These are phyloP conservation scores for Polydrusus tereticollis DNA, from an alignment of 2,888 invertebrate species.

Conservation along the genomic window DNA sequence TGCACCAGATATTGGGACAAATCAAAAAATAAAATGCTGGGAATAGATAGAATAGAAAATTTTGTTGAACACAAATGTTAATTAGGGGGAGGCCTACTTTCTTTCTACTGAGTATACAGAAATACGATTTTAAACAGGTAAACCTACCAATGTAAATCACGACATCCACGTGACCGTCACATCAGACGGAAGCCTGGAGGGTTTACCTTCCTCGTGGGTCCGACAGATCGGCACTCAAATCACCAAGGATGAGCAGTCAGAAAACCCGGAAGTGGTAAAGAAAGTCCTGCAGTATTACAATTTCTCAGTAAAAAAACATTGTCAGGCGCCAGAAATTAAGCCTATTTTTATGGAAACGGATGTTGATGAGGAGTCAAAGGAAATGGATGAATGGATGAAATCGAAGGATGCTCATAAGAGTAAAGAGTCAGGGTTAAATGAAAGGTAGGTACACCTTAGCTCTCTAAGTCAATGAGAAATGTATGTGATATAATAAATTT, in stretches of 20 bases:
- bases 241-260: conserved; percentile 86
- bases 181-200: conserved; percentile 86
- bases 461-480: no score
- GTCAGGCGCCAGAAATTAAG: conserved; percentile 80
- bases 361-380: conserved; percentile 86
- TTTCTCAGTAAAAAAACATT: conserved; percentile 87
- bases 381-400: conserved; percentile 82
- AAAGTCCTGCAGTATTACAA: conserved; percentile 93
- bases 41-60: no score
- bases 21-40: no score
- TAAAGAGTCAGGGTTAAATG: conserved; percentile 65
- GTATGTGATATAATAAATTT: no score
- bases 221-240: conserved; percentile 85
- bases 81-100: no score
- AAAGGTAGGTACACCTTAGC: conserved; percentile 39
- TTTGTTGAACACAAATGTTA: no score
- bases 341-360: conserved; percentile 85
- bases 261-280: conserved; percentile 91
- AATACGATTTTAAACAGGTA: conserved; percentile 52
- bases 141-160: conserved; percentile 88
- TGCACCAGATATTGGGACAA: no score
- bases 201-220: conserved; percentile 87
- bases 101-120: no score
- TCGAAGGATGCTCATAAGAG: conserved; percentile 81
- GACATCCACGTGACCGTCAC: conserved; percentile 91